Conservation (phyloP, 2,797 vertebrate species). For the Takifugu rubripes region DNA sequence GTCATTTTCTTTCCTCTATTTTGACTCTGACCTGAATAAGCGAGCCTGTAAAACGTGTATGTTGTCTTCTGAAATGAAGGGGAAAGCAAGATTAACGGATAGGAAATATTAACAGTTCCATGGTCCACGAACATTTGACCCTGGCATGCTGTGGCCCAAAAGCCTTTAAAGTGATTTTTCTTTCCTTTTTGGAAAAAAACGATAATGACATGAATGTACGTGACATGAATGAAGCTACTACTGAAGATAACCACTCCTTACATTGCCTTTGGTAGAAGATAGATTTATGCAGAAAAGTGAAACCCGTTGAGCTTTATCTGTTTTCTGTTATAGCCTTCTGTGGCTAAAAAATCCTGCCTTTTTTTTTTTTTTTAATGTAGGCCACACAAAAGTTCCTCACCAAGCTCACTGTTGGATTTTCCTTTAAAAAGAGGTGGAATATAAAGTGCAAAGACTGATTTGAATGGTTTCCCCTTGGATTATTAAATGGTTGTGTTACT, state of each 20-base stretch:
- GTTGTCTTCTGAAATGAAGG: constrained; percentile 36
- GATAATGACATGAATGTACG: constrained; percentile 60
- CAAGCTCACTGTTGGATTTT: constrained; percentile 47
- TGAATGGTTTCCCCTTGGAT: constrained; percentile 42
- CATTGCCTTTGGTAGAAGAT: constrained; percentile 31
- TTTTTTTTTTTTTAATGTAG: too few species aligned
- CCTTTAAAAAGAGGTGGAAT: constrained; percentile 33
- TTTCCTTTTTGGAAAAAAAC: constrained; percentile 8
- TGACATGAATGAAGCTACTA: constrained; percentile 37
- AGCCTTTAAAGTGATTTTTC: constrained; percentile 9
- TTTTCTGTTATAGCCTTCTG: constrained; percentile 34
- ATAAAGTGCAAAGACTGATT: constrained; percentile 46
- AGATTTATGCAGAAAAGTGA: constrained; percentile 16
- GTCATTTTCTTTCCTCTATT: constrained; percentile 35
- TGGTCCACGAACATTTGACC: constrained; percentile 38
- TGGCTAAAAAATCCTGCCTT: constrained; percentile 31
- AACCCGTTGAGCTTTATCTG: constrained; percentile 22
- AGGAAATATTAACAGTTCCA: constrained; percentile 53
- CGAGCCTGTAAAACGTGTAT: constrained; percentile 18
- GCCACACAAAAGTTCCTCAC: too few species aligned
- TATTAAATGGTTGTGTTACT: constrained; percentile 38
- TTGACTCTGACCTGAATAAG: constrained; percentile 51
- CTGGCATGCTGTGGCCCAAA: constrained; percentile 39
- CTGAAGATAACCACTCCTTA: constrained; percentile 46
- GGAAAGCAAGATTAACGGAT: constrained; percentile 37